Evolutionary conservation across 92 coral and sea anemone genomes (phyloP).

Genomic region (Blastomussa wellsi): DNA sequence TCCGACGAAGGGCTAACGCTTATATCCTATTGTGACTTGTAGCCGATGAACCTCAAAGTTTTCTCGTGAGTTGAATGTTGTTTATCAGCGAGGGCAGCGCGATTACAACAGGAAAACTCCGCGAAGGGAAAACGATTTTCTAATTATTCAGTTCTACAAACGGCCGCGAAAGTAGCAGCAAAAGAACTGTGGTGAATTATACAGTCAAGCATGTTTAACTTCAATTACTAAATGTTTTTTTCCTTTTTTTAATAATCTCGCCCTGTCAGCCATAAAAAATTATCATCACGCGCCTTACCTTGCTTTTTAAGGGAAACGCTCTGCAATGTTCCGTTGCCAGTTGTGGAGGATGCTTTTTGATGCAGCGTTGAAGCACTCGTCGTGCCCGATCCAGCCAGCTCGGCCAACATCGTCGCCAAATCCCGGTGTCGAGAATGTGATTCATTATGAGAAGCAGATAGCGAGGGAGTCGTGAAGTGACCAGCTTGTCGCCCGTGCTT

Average conservation of each 20-base stretch:
- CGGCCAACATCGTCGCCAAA: constrained; percentile 36
- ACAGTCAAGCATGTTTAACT: not conserved
- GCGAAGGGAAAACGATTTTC: no score
- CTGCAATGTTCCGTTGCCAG: not conserved
- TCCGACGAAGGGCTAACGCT: no score
- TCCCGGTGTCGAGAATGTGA: not conserved
- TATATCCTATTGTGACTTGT: no score
- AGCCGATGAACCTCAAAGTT: no score
- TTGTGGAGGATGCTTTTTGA: not conserved
- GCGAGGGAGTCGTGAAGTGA: constrained; percentile 1
- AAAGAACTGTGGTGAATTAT: no score
- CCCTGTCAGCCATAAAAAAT: not conserved
- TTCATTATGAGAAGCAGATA: not conserved
- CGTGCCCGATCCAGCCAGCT: constrained; percentile 8
- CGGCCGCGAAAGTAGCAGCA: no score
- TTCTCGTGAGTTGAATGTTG: no score
- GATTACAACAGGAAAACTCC: no score
- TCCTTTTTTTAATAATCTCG: not conserved
- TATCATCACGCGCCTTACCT: not conserved
- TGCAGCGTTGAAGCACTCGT: not conserved
- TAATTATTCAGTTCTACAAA: no score
- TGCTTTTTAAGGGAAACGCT: not conserved
- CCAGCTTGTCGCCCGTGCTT: not conserved
- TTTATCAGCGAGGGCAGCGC: no score
- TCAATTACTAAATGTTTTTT: not conserved